Conservation (phyloP, 2,113 vertebrate genomes). For the Panurus biarmicus region DNA sequence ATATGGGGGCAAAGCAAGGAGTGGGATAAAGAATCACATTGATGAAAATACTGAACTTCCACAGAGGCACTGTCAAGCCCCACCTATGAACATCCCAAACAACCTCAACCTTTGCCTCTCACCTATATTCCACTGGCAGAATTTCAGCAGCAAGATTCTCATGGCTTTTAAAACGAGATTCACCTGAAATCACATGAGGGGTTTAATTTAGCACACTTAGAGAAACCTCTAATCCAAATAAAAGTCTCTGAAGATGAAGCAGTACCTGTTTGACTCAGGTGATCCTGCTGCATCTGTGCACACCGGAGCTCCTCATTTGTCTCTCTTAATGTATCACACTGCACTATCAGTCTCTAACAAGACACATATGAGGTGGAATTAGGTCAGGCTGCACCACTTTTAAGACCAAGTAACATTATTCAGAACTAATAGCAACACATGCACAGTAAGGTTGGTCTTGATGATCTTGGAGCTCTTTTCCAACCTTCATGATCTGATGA, state of each 20-base stretch:
- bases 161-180: conserved; percentile 70
- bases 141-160: conserved; percentile 94
- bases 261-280: conserved; percentile 86
- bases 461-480: background rate
- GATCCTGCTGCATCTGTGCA: conserved; percentile 88
- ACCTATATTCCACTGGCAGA: conserved; percentile 92
- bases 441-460: background rate
- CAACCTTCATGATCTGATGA: background rate
- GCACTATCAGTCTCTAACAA: conserved; percentile 84
- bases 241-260: background rate
- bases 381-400: background rate
- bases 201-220: background rate
- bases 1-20: background rate
- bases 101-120: background rate
- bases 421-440: background rate
- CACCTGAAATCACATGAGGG: conserved; percentile 62
- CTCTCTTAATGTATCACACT: conserved; percentile 89
- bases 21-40: background rate
- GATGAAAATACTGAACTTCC: background rate
- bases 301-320: conserved; percentile 93
- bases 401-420: background rate
- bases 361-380: background rate
- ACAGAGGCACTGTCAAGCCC: background rate
- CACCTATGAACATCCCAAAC: background rate
- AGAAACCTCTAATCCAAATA: background rate